Base-by-base conservation (phyloP, 2,888 invertebrate species). In the Formica aserva region DNA sequence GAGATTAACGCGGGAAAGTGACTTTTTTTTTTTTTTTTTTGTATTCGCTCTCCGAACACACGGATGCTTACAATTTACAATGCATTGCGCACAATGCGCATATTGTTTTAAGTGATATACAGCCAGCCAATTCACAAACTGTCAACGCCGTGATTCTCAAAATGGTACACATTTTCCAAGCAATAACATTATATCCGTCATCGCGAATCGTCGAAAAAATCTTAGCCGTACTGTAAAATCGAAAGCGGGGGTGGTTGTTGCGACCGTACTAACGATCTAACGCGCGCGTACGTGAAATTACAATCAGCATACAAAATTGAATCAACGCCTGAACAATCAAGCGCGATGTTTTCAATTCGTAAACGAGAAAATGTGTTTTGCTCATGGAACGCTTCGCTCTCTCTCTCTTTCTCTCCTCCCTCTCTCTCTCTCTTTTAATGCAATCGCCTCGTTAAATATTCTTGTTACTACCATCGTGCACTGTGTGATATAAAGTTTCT, bases 91-190 rank as follows among this genome's bases (percentile, higher is more conserved):
- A 89, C 90, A 90, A 89, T 89, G 76, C 85, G 82, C 85, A 86
- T 82, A 90, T 90, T 90, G 90, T 90, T 88, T 52, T 84, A 82
- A 67, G 75, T 87, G 90, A 90, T 89, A 85, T 86, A 88, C 78
- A 85, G 80, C 78, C 87, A 65, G 76, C 65, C 87, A 83, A 90
- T 89, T 85, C 89, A 84, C 72, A 86, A 87, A 85, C 88, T 75
- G 89, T 89, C 89, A 84, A 86, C 86, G 86, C 86, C 75, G 71
- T 65, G 78, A 85, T 66, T 81, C 66, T 38, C 29, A n/a, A 72
- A 63, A 67, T 75, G 63, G 86, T 85, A 80, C 76, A 9, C 83
- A 71, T 45, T 80, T 80, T 60, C 26, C 78, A 60, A 60, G 60
- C 71, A 32, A 66, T 76, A 76, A 72, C 66, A 57, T 82, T 66